phyloP scores from a whole-genome alignment of 2,888 invertebrate genomes.

The Pseudococcus jackbeardsleyi region DNA sequence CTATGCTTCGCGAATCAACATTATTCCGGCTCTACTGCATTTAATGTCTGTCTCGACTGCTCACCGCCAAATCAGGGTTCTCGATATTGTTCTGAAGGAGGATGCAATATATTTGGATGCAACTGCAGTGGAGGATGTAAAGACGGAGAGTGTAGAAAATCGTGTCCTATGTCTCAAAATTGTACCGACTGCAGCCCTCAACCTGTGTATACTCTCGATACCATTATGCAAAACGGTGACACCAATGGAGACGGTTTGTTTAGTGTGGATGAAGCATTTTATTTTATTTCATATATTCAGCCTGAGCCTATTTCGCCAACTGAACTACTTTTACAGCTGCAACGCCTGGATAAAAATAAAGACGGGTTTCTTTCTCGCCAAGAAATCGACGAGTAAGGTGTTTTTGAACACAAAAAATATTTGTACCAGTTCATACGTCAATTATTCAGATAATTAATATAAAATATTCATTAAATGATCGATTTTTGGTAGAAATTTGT shows the following conservation, averaged over 20 bases:
- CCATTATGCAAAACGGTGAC: background rate
- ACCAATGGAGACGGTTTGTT: background rate
- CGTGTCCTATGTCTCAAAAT: too few relatives aligned
- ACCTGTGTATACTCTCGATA: background rate
- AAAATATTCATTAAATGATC: too few relatives aligned
- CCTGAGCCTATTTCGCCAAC: background rate
- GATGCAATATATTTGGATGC: slow-evolving; percentile 6
- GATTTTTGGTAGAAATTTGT: too few relatives aligned
- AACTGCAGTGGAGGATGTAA: background rate
- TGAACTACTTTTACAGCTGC: background rate
- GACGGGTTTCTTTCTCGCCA: background rate
- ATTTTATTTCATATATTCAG: background rate
- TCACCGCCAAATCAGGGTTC: background rate
- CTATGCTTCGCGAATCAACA: background rate
- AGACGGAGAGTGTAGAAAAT: background rate
- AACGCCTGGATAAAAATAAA: background rate
- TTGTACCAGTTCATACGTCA: too few relatives aligned
- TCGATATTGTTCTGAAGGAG: background rate
- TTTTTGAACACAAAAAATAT: too few relatives aligned
- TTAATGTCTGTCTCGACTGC: background rate
- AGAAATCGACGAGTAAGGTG: slow-evolving; percentile 3
- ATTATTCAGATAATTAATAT: too few relatives aligned
- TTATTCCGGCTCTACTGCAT: background rate
- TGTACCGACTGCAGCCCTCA: background rate
- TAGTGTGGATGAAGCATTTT: background rate